A percentile compares a stretch with the other conserved stretches of the same genome.
Conservation (phyloP, 2,888 invertebrate genomes). For the Steinernema carpocapsae region DNA sequence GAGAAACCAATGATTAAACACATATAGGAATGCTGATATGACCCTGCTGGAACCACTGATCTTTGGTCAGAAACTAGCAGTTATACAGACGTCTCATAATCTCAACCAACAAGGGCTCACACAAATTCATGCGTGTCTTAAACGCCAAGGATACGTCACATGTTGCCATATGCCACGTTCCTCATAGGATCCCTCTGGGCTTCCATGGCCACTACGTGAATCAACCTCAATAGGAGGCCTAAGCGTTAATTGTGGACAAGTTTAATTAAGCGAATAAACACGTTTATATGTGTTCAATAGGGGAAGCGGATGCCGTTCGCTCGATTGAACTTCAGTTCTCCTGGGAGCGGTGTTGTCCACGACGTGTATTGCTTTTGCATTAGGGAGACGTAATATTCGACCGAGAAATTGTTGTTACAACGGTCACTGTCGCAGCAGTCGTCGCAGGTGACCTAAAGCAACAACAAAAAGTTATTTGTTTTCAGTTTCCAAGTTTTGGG, state of each 20-base stretch:
- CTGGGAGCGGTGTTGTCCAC: constrained; percentile 60
- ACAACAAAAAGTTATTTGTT: constrained; percentile 32
- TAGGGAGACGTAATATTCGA: constrained; percentile 56
- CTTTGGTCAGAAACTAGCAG: constrained; percentile 6
- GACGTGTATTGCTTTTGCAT: constrained; percentile 58
- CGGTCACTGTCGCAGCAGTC: constrained; percentile 61
- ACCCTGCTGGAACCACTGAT: neutral
- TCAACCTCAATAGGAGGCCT: too few species aligned
- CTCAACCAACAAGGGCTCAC: constrained; percentile 45
- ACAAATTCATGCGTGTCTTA: constrained; percentile 75
- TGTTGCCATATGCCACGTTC: constrained; percentile 76
- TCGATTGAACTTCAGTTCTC: constrained; percentile 53
- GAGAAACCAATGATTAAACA: neutral
- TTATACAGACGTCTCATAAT: constrained; percentile 41
- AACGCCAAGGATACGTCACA: constrained; percentile 80
- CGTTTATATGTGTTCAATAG: too few species aligned
- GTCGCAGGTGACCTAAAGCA: constrained; percentile 62
- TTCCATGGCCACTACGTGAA: constrained; percentile 49
- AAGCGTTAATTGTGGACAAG: too few species aligned
- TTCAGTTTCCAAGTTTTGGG: constrained; percentile 24
- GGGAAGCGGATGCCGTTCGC: constrained; percentile 28
- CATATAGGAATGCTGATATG: constrained; percentile 18
- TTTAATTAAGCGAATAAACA: too few species aligned
- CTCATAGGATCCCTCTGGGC: constrained; percentile 49
- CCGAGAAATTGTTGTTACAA: constrained; percentile 60